These are phyloP conservation scores for Hyposmocoma kahamanoa DNA, from an alignment of 1,140 invertebrate species.

Conservation along the genomic window DNA sequence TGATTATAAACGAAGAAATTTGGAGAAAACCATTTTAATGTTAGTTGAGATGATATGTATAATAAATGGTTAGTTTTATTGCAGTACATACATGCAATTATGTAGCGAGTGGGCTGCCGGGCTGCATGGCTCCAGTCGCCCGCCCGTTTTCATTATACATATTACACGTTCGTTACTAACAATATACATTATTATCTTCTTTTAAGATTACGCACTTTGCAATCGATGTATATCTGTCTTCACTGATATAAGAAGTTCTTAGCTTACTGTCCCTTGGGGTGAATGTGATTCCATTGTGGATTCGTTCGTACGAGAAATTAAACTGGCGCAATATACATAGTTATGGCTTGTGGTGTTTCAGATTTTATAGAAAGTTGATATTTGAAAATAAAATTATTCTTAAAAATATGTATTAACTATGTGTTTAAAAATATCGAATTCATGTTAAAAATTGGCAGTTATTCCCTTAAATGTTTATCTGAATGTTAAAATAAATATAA, in stretches of 20 bases:
- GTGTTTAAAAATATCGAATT: no score
- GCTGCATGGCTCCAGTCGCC: no score
- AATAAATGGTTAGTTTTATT: constrained; percentile 48
- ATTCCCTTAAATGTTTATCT: constrained; percentile 53
- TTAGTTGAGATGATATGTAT: constrained; percentile 52
- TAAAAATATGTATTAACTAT: constrained; percentile 34
- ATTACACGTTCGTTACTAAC: constrained; percentile 41
- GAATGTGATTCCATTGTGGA: no score
- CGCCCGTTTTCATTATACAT: no score
- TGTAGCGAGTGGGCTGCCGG: constrained; percentile 16
- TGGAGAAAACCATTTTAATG: constrained; percentile 60
- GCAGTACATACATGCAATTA: constrained; percentile 14
- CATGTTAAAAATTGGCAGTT: constrained; percentile 50
- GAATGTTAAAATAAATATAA: constrained; percentile 53
- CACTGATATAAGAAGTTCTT: constrained; percentile 16
- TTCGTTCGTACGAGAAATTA: no score
- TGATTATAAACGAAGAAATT: constrained; percentile 70
- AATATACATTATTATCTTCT: constrained; percentile 29
- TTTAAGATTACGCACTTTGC: constrained; percentile 34
- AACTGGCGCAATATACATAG: constrained; percentile 15
- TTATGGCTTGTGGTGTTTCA: constrained; percentile 39
- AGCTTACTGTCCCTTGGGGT: not conserved
- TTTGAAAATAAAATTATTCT: constrained; percentile 36
- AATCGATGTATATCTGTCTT: constrained; percentile 23
- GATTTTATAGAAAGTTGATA: constrained; percentile 57